Conservation (phyloP, 2,888 invertebrate species). For the Magallana nippona region DNA sequence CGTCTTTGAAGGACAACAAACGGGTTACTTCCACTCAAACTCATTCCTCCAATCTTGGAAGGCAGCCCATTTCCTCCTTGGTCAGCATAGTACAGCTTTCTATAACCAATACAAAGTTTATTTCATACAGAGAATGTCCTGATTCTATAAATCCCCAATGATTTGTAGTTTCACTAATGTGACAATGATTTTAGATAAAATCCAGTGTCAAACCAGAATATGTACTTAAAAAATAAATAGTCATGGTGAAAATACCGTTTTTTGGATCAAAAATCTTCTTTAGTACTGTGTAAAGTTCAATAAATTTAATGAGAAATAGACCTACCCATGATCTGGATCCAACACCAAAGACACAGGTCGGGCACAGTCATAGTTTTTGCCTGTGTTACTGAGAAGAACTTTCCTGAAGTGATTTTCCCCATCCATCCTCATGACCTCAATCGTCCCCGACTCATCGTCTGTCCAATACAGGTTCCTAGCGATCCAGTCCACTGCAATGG, state of each 20-base stretch:
- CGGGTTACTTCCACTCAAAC: conserved; percentile 94
- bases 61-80: conserved; percentile 93
- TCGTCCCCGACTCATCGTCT: conserved; percentile 88
- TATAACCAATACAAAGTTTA: conserved; percentile 71
- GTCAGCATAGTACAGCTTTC: conserved; percentile 96
- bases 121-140: neutral
- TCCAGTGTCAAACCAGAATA: no score
- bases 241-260: no score
- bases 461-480: conserved; percentile 96
- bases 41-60: conserved; percentile 89
- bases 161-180: no score
- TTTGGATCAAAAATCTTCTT: no score
- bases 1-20: conserved; percentile 86
- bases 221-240: no score
- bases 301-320: no score
- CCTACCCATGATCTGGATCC: conserved; percentile 94
- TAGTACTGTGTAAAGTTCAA: no score
- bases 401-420: conserved; percentile 91
- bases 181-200: no score
- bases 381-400: conserved; percentile 93
- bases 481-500: conserved; percentile 97
- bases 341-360: conserved; percentile 92
- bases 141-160: no score
- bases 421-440: conserved; percentile 86
- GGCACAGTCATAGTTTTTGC: conserved; percentile 90